Evolutionary conservation across 2,113 vertebrate species (phyloP), one percentile per base, ranked within the genome.

Genomic region (Isichthys henryi): DNA sequence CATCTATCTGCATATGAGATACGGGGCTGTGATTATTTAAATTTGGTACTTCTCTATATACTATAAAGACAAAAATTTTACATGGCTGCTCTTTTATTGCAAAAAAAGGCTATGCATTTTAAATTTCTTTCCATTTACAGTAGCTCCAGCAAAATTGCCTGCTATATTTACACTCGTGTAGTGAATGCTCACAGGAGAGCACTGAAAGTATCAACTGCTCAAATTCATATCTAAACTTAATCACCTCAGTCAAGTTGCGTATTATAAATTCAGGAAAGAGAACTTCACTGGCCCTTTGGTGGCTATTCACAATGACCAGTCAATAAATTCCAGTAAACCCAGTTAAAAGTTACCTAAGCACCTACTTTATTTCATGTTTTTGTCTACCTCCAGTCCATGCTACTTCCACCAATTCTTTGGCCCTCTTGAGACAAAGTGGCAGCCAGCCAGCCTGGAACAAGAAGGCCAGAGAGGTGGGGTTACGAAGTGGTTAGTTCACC

Each of bases 331-430:
- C 23, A 86, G 49, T 45, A 45, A 85, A 48, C 45, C 45, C 83
- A 49, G 83, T 86, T 49, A 50, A 49, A 50, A 49, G 48, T 27
- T 6, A 86, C 4, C 10, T 80, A 50, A 86, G 48, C 21, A 13
- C 23, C 83, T 86, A 48, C 45, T 27, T 85, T 27, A 85, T 45
- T 48, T 45, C 35, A 85, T 86, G 83, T 49, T 86, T 85, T 48
- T 49, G 83, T 49, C 48, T 86, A 31, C 46, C 83, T 49, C 19
- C 48, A 15, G 45, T 49, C 48, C 48, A 13, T 50, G 21, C 83
- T 50, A 48, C 46, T 86, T 50, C 83, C 83, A 86, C 83, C 48
- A 27, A 86, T 86, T 86, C 83, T 86, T 86, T 86, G 48, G 45
- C n/a, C 23, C 83, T 31, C 50, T 49, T 86, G 23, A 86, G 83